Conservation (phyloP, 2,888 invertebrate species). For the Terebella lapidaria region DNA sequence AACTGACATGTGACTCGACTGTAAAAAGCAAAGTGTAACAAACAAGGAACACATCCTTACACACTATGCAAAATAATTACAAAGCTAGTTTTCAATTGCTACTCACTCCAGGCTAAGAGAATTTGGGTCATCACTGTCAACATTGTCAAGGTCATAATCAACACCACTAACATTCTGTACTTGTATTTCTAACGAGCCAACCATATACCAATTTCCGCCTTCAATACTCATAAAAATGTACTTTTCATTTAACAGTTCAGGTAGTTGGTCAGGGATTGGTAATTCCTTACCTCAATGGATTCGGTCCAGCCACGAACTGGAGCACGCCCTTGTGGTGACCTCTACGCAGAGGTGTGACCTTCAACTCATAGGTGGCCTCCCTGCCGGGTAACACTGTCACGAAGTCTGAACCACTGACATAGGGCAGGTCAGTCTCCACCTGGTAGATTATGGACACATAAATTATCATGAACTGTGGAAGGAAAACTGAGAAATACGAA, state of each 20-base stretch:
- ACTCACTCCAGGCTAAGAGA: too few relatives aligned
- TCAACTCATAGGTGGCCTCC: conserved; percentile 40
- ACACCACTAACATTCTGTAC: too few relatives aligned
- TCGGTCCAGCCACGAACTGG: conserved; percentile 45
- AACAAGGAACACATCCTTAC: too few relatives aligned
- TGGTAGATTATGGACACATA: conserved; percentile 23
- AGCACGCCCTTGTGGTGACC: conserved; percentile 48
- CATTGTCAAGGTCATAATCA: too few relatives aligned
- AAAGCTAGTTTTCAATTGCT: too few relatives aligned
- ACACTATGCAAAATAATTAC: neutral
- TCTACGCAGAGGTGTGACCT: conserved; percentile 37
- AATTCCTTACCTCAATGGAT: conserved; percentile 38
- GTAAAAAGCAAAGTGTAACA: neutral
- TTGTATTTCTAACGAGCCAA: too few relatives aligned
- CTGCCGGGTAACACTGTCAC: conserved; percentile 46
- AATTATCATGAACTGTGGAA: neutral
- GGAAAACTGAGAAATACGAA: neutral
- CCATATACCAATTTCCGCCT: too few relatives aligned
- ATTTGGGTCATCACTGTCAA: too few relatives aligned
- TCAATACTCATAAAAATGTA: too few relatives aligned
- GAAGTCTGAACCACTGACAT: conserved; percentile 40
- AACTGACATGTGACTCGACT: conserved; percentile 25
- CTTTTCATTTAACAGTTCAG: too few relatives aligned
- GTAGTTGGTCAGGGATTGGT: too few relatives aligned
- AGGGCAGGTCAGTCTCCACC: conserved; percentile 50